Percentiles rank a stretch among this genome's conserved stretches.
phyloP scores from a whole-genome alignment of 2,888 invertebrate species.

The Buathra laborator region DNA sequence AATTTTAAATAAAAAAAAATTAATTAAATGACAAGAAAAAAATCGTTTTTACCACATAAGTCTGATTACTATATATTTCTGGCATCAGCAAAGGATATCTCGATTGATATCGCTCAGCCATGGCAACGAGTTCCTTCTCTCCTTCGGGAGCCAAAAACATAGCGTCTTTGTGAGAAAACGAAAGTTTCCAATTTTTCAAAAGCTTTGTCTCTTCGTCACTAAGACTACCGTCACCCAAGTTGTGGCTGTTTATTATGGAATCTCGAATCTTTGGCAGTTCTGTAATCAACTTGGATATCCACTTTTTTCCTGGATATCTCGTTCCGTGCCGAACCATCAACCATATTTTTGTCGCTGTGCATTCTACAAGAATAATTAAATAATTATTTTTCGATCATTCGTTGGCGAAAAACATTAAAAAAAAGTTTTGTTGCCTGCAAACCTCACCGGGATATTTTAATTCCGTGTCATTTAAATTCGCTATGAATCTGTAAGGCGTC shows the following conservation, averaged over 20 bases:
- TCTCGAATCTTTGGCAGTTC: slow-evolving; percentile 86
- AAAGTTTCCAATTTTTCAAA: slow-evolving; percentile 88
- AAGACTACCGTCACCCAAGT: slow-evolving; percentile 85
- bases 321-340: slow-evolving; percentile 92
- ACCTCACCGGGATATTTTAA: slow-evolving; percentile 87
- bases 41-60: slow-evolving; percentile 86
- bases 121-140: slow-evolving; percentile 90
- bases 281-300: slow-evolving; percentile 86
- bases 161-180: slow-evolving; percentile 86
- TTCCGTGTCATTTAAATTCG: slow-evolving; percentile 87
- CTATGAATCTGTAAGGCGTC: slow-evolving; percentile 90
- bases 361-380: slow-evolving; percentile 85
- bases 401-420: neutral
- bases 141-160: slow-evolving; percentile 91
- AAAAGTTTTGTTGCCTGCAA: neutral
- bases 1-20: neutral
- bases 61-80: slow-evolving; percentile 87
- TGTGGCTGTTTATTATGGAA: slow-evolving; percentile 86
- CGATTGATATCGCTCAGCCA: slow-evolving; percentile 91
- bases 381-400: neutral
- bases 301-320: slow-evolving; percentile 89
- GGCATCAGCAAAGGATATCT: slow-evolving; percentile 90
- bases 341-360: slow-evolving; percentile 90
- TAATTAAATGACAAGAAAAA: slow-evolving; percentile 73
- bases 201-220: slow-evolving; percentile 84